Conservation (phyloP, 2,113 vertebrate genomes). For the Micronisus gabar region DNA sequence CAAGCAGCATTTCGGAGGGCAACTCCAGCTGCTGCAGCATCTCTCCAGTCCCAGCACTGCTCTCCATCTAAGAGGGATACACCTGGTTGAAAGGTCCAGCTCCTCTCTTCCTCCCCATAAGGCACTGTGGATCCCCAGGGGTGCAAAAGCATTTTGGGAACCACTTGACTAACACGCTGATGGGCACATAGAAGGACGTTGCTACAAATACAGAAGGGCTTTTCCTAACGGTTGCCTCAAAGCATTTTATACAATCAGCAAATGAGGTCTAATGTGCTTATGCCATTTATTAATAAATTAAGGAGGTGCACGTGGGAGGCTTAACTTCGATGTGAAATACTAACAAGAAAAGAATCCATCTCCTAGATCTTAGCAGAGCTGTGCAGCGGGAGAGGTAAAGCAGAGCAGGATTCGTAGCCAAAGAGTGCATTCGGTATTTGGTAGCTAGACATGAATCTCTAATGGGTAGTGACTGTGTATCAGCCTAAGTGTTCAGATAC, state of each 20-base stretch:
- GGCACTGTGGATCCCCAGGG: neutral
- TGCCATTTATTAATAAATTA: neutral
- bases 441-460: neutral
- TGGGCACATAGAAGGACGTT: neutral
- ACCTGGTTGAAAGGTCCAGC: neutral
- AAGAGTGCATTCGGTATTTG: neutral
- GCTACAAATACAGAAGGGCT: neutral
- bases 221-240: neutral
- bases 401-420: neutral
- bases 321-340: neutral
- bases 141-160: neutral
- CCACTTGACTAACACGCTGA: neutral
- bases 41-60: neutral
- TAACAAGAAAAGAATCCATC: neutral
- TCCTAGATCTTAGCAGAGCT: neutral
- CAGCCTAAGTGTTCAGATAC: neutral
- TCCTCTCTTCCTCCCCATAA: neutral
- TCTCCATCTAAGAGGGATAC: neutral
- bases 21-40: neutral
- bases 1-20: fast-evolving
- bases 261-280: fast-evolving
- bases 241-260: neutral
- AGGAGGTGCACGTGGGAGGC: neutral
- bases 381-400: neutral
- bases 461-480: neutral